Conservation (phyloP, 2,797 vertebrate genomes). For the Pseudochaenichthys georgianus region DNA sequence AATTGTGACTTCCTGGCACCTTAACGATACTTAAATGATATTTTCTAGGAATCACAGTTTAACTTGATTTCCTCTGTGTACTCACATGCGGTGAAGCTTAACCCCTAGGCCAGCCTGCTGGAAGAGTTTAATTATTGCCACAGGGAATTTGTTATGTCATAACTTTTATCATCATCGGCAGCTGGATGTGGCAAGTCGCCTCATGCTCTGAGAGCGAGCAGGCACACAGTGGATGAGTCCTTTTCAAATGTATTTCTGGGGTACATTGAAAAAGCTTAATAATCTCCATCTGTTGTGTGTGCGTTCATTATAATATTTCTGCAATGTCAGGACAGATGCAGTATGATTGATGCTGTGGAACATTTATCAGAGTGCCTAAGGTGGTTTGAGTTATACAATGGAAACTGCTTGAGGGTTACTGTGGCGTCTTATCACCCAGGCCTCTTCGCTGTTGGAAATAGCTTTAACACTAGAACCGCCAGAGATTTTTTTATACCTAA, state of each 20-base stretch:
- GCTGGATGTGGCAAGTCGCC: constrained; percentile 25
- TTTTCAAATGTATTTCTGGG: not conserved
- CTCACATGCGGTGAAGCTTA: not conserved
- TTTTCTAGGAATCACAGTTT: not conserved
- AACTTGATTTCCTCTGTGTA: too few species aligned
- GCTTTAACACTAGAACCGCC: too few species aligned
- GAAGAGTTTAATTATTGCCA: not conserved
- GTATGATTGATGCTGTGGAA: constrained; percentile 17
- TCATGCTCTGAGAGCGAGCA: constrained; percentile 24
- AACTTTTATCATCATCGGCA: not conserved
- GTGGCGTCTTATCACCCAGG: not conserved
- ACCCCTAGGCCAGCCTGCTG: not conserved
- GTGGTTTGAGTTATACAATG: not conserved
- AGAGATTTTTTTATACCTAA: too few species aligned
- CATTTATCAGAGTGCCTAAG: constrained; percentile 1
- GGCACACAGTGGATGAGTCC: not conserved
- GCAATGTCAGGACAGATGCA: not conserved
- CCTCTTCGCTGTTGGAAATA: too few species aligned
- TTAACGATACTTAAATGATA: not conserved
- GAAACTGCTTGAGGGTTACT: too few species aligned
- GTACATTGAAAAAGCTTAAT: not conserved
- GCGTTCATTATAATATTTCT: not conserved
- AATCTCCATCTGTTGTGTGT: not conserved
- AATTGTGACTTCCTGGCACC: not conserved
- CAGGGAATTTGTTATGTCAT: not conserved